Conservation (phyloP, 2,797 vertebrate species). For the Falco concolor region DNA sequence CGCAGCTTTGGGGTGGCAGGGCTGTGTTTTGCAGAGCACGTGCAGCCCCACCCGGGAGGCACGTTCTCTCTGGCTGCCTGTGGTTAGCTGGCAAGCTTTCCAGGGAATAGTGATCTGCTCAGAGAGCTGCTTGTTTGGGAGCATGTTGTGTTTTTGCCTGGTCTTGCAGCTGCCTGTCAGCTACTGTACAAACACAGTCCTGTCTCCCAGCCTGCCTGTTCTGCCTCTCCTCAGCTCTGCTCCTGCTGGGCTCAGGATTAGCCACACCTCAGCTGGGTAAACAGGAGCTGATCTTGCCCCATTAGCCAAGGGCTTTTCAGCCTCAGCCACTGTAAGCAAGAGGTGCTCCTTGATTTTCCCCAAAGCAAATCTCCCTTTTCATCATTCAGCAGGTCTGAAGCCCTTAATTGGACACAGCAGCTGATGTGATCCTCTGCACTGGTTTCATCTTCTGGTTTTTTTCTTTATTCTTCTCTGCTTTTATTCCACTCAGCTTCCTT, state of each 20-base stretch:
- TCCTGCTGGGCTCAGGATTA: background rate
- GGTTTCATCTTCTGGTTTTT: background rate
- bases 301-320: background rate
- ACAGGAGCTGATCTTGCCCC: slow-evolving; percentile 14
- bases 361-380: background rate
- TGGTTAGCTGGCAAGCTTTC: background rate
- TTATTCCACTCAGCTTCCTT: background rate
- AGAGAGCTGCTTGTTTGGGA: slow-evolving; percentile 22
- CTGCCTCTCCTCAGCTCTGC: background rate
- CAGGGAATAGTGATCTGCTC: background rate
- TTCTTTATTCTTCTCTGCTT: background rate
- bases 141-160: background rate
- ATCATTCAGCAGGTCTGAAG: background rate
- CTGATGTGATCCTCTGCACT: background rate
- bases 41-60: background rate
- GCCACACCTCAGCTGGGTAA: slow-evolving; percentile 49
- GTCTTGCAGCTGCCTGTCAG: slow-evolving; percentile 61
- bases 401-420: background rate
- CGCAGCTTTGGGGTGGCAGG: background rate
- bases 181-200: slow-evolving; percentile 7
- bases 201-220: background rate
- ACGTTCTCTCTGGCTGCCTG: background rate
- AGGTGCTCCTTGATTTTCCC: background rate
- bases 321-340: background rate
- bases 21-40: slow-evolving; percentile 4